phyloP scores from a whole-genome alignment of 2,797 vertebrate species.

The Ctenochaetus hawaiiensis region DNA sequence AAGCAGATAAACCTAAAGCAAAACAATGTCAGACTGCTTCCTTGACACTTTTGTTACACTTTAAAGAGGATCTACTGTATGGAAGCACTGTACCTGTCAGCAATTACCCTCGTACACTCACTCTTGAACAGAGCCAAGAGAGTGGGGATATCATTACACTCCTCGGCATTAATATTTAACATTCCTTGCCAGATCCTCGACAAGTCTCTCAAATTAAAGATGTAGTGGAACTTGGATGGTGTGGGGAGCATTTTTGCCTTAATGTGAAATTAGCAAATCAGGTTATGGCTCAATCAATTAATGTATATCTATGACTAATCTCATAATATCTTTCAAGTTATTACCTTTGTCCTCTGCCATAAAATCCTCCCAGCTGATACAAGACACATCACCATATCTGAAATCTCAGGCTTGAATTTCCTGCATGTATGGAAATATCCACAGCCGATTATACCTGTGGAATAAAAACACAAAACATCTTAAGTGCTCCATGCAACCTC shows the following conservation, averaged over 20 bases:
- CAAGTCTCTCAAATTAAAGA: constrained; percentile 92
- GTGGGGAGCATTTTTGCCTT: constrained; percentile 90
- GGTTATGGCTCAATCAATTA: constrained; percentile 24
- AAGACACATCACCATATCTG: constrained; percentile 73
- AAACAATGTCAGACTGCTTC: not conserved
- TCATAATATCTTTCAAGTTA: not conserved
- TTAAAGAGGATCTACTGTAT: constrained; percentile 5
- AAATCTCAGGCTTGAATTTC: constrained; percentile 84
- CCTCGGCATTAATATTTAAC: constrained; percentile 85
- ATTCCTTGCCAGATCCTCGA: constrained; percentile 93
- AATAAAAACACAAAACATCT: not conserved
- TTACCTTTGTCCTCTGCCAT: constrained; percentile 90
- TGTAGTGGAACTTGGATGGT: constrained; percentile 92
- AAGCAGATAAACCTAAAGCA: constrained; percentile 82
- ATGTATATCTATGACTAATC: not conserved
- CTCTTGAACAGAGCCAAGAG: constrained; percentile 84
- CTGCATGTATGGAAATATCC: constrained; percentile 87
- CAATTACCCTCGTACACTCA: constrained; percentile 80
- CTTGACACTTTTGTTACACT: not conserved
- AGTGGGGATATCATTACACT: constrained; percentile 78
- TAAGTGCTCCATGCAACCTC: not conserved
- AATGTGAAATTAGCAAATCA: constrained; percentile 69
- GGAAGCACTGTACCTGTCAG: constrained; percentile 77
- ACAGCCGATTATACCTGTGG: constrained; percentile 87
- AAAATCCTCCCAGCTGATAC: constrained; percentile 88